Base-by-base conservation (phyloP, 2,888 invertebrate species). In the Agrochola litura region DNA sequence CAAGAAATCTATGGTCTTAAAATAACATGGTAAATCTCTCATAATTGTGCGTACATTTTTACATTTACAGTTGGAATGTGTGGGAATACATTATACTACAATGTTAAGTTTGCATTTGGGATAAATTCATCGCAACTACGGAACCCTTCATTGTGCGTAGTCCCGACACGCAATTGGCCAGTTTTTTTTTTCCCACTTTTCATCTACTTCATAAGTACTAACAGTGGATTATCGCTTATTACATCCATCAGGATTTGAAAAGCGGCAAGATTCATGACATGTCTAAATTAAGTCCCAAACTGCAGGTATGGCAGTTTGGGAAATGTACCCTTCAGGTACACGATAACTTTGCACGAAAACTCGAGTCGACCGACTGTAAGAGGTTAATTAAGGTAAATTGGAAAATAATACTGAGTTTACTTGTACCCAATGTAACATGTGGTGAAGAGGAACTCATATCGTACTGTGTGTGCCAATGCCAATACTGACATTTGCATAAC, bases 401-500 rank as follows among this genome's bases (percentile, higher is more conserved):
- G 25, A 61, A 56, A 72, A 73, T 58, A 66, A 67, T 49, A 67
- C 41, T 37, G 25, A 25, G 25, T 43, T 46, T 46, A 37, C 49
- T 52, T 65, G 46, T 49, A 65, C n/a, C 49, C 30, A 66, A 70
- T 81, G 37, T 56, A 60, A 68, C 54, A 60, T 4, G 16, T n/a
- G 12, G 41, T 22, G 37, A 56, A 61, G 52, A 76, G 46, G 41
- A 46, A 25, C 68, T 61, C 41, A 85, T 82, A 71, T 81, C 60
- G 25, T 73, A 65, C 37, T 61, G 25, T 65, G 46, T 74, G 58
- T 73, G 52, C 58, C 77, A 82, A 77, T 77, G 71, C 61, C 71
- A 75, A 73, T 68, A 68, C 67, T 30, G 79, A 61, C 75, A 93
- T 93, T 93, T 90, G 88, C 91, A 91, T 93, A 92, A 91, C 92